Evolutionary conservation across 2,888 invertebrate genomes (phyloP), one percentile per base, ranked within the genome.

Genomic region (Conomelus anceps): DNA sequence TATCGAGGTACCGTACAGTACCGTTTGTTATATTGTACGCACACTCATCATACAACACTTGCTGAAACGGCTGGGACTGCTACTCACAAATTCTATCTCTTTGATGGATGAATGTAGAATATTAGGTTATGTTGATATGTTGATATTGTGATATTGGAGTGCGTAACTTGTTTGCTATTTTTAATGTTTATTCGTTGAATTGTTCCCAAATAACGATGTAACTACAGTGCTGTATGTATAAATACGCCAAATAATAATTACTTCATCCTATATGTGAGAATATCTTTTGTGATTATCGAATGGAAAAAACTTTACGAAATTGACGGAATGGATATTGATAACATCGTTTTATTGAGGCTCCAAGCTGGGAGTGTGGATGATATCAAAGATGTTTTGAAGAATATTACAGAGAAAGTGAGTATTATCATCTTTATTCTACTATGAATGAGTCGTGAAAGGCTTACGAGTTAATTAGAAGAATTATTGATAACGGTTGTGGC

Each of bases 351-450:
- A 1, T 85, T 90, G 23, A 88, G 90, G 20, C 23, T 90, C 22
- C 89, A 90, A 84, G 88, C 88, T 84, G 90, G 90, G 11, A 87
- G 89, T 41, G 29, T 89, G 17, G 90, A 90, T 87, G 90, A 90
- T 85, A 85, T 90, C 3, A 90, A 89, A 89, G 89, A 90, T 85
- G 88, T 90, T 89, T 26, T 90, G 29, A 90, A 90, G 23, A 87
- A 90, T 23, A 86, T 90, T 26, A 89, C 89, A 34, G 90, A 90
- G 11, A 86, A 90, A 86, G 90, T 90, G 87, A 41, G 89, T 22
- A n/a, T 22, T 13, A 23, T 22, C 4, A 3, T 86, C n/a, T 26
- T 26, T 26, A 26, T 26, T 26, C 11, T n/a, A n/a, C n/a, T n/a
- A n/a, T n/a, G n/a, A n/a, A n/a, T n/a, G n/a, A n/a, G n/a, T n/a